Base-by-base conservation (phyloP, 2,797 vertebrate species). In the Molossus molossus region DNA sequence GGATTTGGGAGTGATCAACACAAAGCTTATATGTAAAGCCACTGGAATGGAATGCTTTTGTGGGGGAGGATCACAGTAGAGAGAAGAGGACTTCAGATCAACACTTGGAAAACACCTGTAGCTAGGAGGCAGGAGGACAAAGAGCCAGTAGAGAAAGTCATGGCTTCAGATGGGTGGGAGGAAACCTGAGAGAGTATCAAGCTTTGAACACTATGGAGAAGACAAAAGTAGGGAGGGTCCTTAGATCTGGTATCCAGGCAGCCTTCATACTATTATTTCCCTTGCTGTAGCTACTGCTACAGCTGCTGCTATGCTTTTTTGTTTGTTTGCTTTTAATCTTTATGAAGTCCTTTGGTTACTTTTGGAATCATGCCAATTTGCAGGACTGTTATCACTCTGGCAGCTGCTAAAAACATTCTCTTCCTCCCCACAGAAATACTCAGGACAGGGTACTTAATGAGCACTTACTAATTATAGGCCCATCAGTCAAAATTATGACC, bases 351-450 rank as follows among this genome's bases (percentile, higher is more conserved):
- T 94, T 89, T 60, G 57, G 67, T 62, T 96, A 91, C 93, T 90
- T 94, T 72, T 64, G 87, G 76, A 94, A 67, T 79, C 75, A 64
- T 58, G 94, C 55, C 87, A 94, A 65, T 89, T 72, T 91, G 48
- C n/a, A 94, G 72, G n/a, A 91, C 60, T 69, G 64, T 60, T 91
- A 95, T 88, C 75, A 81, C 65, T 57, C 84, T 89, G 80, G 64
- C 70, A 97, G 91, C 95, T 97, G 89, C 86, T 96, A 95, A 95
- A 65, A 94, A 91, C 89, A 93, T 87, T 94, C 93, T 96, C 96
- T 95, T 14, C 88, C 91, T 92, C 65, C 64, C 77, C 77, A 76
- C 73, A 92, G 82, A 89, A 96, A 95, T 64, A 91, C 80, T 90
- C 58, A 62, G 87, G 93, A 87, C 83, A 89, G 64, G 79, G 94